Percentiles rank a stretch among this genome's conserved stretches.
phyloP scores from a whole-genome alignment of 2,888 invertebrate genomes.

The Artemia sinica region DNA sequence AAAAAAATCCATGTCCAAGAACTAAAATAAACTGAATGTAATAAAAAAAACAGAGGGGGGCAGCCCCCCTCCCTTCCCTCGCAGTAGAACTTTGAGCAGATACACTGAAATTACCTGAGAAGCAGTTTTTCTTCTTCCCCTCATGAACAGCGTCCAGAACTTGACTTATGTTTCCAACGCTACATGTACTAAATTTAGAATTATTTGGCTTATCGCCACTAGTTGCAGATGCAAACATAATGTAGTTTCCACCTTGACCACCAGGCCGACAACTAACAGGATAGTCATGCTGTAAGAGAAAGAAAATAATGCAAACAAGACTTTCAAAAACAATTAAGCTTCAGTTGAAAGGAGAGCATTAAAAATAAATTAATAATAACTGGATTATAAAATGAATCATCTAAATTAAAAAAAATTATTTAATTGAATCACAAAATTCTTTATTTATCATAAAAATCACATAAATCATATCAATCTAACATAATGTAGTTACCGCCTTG shows the following conservation, averaged over 20 bases:
- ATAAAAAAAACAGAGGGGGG: conserved; percentile 25
- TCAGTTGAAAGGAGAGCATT: too few species aligned
- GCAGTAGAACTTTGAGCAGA: not conserved
- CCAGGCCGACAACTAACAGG: conserved; percentile 78
- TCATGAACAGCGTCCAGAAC: conserved; percentile 81
- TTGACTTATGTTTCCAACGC: conserved; percentile 80
- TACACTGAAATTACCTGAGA: conserved; percentile 41
- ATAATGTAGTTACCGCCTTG: not conserved
- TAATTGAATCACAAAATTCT: too few species aligned
- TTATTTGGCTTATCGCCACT: conserved; percentile 95
- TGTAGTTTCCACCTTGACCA: conserved; percentile 75
- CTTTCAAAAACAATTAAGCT: too few species aligned
- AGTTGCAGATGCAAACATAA: conserved; percentile 99
- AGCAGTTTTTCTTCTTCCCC: conserved; percentile 79
- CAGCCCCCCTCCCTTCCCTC: conserved; percentile 24
- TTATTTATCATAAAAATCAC: too few species aligned
- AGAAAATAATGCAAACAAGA: conserved; percentile 4
- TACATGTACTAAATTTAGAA: conserved; percentile 87
- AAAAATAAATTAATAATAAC: too few species aligned
- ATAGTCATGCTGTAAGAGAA: conserved; percentile 63
- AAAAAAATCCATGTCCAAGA: not conserved
- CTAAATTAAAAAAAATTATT: not conserved
- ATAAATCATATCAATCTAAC: not conserved
- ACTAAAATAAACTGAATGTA: too few species aligned
- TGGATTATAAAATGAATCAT: not conserved